Evolutionary conservation across 2,888 invertebrate genomes (phyloP), one percentile per base, ranked within the genome.

Genomic region (Xestia c-nigrum): DNA sequence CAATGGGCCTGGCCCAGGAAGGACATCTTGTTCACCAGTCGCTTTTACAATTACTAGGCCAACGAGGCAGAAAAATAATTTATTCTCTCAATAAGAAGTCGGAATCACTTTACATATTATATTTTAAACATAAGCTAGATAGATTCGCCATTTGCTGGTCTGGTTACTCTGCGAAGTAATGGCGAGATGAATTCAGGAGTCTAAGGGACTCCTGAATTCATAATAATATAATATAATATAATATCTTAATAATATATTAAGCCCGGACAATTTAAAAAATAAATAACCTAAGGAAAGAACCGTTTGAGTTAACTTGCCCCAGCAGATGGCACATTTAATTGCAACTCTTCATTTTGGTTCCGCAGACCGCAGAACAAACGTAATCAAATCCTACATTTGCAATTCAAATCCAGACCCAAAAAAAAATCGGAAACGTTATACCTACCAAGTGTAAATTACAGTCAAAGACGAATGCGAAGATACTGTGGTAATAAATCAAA

Each of bases 401-500:
- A 78, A 73, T 83, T 78, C 61, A 73, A 83, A 83, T 82, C 6
- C 9, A 69, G 38, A 7, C 57, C n/a, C 12, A 9, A 66, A 81
- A 81, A n/a, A 31, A 82, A 61, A 43, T 40, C 46, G 19, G 38
- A 66, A 80, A 31, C 78, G 21, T 38, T 47, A 80, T 4, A 63
- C 59, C 7, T n/a, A n/a, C 31, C 31, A 69, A 67, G 72, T 65
- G 68, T 72, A 72, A 72, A 80, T 77, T 72, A 69, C 31, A n/a
- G 12, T 0, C 5, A 64, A 74, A 57, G 73, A 61, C 72, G 16
- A 59, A 76, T 47, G 46, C 24, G 38, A 59, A 81, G 68, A 84
- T 72, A 67, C 63, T 72, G 59, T 61, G 19, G 50, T 38, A 46
- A 85, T 85, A 84, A 85, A 84, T 84, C 85, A 84, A 81, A 85